Evolutionary conservation across 64 coral and sea anemone species (phyloP), one percentile per base, ranked within the genome.

Genomic region (Astreopora myriophthalma): DNA sequence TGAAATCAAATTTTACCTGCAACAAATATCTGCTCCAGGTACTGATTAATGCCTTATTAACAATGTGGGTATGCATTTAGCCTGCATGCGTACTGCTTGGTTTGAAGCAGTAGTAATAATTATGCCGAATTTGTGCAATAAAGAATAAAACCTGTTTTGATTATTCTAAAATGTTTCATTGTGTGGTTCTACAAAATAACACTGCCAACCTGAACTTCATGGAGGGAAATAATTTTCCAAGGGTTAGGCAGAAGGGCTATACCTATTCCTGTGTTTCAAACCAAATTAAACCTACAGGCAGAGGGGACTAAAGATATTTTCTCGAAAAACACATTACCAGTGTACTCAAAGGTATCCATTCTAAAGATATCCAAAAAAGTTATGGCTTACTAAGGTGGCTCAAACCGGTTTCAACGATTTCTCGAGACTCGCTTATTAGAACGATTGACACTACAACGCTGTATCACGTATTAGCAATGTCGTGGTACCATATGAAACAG

Each of bases 71-170:
- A 55, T 22, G 49, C 16, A 55, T 13, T 55, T 55, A 55, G 49
- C 49, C 49, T 55, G 17, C 49, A 55, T 55, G 49, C 17, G 17
- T 55, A 19, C 49, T 19, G 23, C 64, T 0, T 29, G 12, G 64
- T 67, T 67, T 67, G 6, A 67, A 67, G 64, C 64, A 67, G 64
- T 67, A 26, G 64, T 67, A 67, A 67, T 67, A 67, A 67, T 67
- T 8, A 67, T 67, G 64, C 64, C 23, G 64, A 67, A 67, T 67
- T 67, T 67, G 0, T 67, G 24, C 64, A 30, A 67, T 67, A 27
- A 67, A 28, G 64, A 67, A 67, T 27, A 67, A 67, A 67, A 67
- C 64, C 40, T 44, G 40, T 44, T 44, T 44, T 6, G 40, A 2
- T 44, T 44, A 44, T 44, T 44, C 40, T 44, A 44, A 44, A 1